Conservation (phyloP, 2,113 vertebrate species). For the Misgurnus anguillicaudatus region DNA sequence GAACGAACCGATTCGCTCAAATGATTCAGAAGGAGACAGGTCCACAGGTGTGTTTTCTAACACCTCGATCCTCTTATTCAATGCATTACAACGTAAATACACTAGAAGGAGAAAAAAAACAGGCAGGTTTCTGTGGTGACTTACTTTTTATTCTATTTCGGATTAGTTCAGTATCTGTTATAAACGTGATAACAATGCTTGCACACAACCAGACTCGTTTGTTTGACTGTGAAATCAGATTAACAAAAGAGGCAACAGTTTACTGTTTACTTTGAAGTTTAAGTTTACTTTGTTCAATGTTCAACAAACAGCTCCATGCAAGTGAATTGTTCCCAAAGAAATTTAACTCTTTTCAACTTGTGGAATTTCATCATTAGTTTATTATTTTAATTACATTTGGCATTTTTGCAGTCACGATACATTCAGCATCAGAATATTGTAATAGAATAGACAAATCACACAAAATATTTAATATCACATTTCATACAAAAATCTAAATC, state of each 20-base stretch:
- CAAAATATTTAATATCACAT: slow-evolving; percentile 75
- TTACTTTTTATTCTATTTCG: background rate
- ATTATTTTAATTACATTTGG: slow-evolving; percentile 64
- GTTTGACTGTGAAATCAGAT: background rate
- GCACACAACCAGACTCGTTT: background rate
- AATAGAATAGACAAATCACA: slow-evolving; percentile 70
- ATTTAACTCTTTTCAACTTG: background rate
- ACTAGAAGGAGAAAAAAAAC: background rate
- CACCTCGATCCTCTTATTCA: background rate
- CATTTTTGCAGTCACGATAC: slow-evolving; percentile 70
- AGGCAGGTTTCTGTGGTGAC: background rate
- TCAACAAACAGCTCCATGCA: background rate
- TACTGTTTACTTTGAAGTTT: too few species aligned
- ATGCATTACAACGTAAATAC: too few species aligned
- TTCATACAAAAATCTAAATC: slow-evolving; percentile 73
- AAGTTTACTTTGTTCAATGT: slow-evolving; percentile 15
- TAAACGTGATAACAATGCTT: background rate
- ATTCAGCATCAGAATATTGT: slow-evolving; percentile 71
- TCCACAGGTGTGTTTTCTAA: slow-evolving; percentile 3
- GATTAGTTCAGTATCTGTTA: background rate
- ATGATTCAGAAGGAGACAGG: background rate
- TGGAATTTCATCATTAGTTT: slow-evolving; percentile 52
- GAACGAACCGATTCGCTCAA: slow-evolving; percentile 17
- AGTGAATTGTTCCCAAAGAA: background rate
- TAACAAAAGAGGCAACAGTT: background rate